Conservation (phyloP, 2,888 invertebrate genomes). For the Ashinkailepas kermadecensis region DNA sequence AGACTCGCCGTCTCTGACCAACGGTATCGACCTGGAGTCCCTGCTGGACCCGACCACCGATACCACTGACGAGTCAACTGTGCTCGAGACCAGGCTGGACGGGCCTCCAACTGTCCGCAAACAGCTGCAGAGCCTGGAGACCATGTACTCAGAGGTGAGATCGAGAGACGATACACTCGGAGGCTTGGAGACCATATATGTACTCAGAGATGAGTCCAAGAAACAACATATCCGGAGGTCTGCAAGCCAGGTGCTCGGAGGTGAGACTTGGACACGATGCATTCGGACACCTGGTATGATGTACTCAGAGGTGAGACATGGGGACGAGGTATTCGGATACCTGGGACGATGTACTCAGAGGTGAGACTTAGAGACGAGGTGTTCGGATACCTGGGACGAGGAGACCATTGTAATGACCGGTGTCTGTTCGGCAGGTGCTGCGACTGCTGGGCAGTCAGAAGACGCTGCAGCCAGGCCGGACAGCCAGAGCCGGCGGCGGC, state of each 20-base stretch:
- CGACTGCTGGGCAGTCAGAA: slow-evolving; percentile 29
- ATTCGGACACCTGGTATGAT: no score
- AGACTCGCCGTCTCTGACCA: slow-evolving; percentile 26
- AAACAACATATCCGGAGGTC: no score
- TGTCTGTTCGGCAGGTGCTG: slow-evolving; percentile 19
- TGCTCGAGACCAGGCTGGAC: slow-evolving; percentile 52
- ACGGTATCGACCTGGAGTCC: slow-evolving; percentile 48
- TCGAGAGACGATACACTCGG: no score
- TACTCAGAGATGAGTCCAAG: no score
- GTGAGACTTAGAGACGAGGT: no score
- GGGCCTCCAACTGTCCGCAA: slow-evolving; percentile 63
- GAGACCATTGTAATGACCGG: no score
- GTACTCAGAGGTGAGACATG: no score
- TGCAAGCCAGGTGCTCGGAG: slow-evolving; percentile 38
- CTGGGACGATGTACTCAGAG: no score
- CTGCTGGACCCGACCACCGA: slow-evolving; percentile 62
- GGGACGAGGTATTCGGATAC: no score
- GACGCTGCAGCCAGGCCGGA: slow-evolving; percentile 48
- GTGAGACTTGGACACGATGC: no score
- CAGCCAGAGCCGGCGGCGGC: slow-evolving; percentile 43
- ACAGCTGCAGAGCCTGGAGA: slow-evolving; percentile 72
- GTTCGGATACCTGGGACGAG: no score
- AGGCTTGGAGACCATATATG: no score
- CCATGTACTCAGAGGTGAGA: slow-evolving; percentile 73
- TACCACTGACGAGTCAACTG: slow-evolving; percentile 52